Evolutionary conservation across 2,113 vertebrate genomes (phyloP), one percentile per base, ranked within the genome.

Genomic region (Meleagris gallopavo): DNA sequence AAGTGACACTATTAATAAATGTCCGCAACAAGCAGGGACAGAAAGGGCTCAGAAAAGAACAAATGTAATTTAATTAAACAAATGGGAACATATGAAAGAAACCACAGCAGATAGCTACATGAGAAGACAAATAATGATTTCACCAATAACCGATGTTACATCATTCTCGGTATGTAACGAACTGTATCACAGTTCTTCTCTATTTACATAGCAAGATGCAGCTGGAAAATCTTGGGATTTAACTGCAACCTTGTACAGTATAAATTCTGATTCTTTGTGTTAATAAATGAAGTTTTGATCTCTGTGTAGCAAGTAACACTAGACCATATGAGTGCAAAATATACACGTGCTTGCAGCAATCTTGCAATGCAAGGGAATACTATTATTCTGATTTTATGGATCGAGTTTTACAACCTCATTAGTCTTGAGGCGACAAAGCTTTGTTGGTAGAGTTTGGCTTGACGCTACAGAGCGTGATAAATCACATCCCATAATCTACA

Each of bases 1-100:
- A 88, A 95, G 86, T 96, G 95, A 94, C 94, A 94, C 94, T 93
- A 93, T 96, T 95, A 97, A 97, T 97, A 97, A 95, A 93, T 81
- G 94, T 96, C 95, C 95, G 77, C 77, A 94, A 88, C 60, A 93
- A 95, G 77, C 11, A 62, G 83, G 86, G 90, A 95, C 89, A 83
- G 91, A 94, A 94, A 91, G 69, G 91, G 95, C 64, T 97, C 91
- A 0, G 3, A 86, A 93, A 91, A 89, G 90, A 95, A 91, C 80
- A 65, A 88, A 86, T 36, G 15, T 94, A 95, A 96, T 97, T 96
- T 94, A 97, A 97, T 96, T 96, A 97, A 95, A 95, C 88, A 93
- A 95, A 96, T 86, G 88, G 86, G 83, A 93, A 65, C 54, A 24
- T 32, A 96, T 4, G 15, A 93, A 86, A 89, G 93, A 77, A 95